Evolutionary conservation across 2,797 vertebrate genomes (phyloP), one percentile per base, ranked within the genome.

Genomic region (Spinibarbus caldwelli): DNA sequence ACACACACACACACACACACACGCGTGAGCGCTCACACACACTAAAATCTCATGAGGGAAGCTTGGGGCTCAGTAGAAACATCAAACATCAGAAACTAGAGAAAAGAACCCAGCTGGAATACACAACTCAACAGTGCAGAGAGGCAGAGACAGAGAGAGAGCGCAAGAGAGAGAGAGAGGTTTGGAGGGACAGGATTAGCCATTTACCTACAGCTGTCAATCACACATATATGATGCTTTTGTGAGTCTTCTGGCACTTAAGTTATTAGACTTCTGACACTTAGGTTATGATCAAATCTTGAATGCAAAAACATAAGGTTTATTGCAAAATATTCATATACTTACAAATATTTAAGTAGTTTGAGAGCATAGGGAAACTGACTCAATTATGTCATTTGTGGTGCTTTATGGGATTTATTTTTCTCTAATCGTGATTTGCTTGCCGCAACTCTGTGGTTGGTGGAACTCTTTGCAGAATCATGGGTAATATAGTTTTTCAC

Each of bases 61-160:
- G 94, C 92, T 93, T 90, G 94, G 94, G 94, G 95, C 93, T 95
- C 93, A 95, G 89, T 90, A 95, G 93, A 94, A 93, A 94, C 93
- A 95, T 94, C 93, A 89, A 82, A 85, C 93, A 92, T n/a, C n/a
- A n/a, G n/a, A n/a, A n/a, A n/a, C 91, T 83, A 80, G 91, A 94
- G 93, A 95, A 92, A 93, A 93, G 86, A 88, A 89, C 90, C 95
- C 96, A 97, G 95, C 96, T 96, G 95, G 94, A 95, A 96, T 94
- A 92, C 90, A 94, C 94, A 94, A 94, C 93, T 96, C 95, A 96
- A 93, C 95, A 92, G 89, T 84, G 71, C 62, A 86, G 29, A 59
- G 54, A 72, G n/a, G 1, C 59, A 54, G 52, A 43, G 29, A 23
- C 21, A 36, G 52, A 67, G 52, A 80, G 49, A 81, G 49, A 64